Evolutionary conservation across 64 coral and sea anemone species (phyloP).

Genomic region (Actinia equina): DNA sequence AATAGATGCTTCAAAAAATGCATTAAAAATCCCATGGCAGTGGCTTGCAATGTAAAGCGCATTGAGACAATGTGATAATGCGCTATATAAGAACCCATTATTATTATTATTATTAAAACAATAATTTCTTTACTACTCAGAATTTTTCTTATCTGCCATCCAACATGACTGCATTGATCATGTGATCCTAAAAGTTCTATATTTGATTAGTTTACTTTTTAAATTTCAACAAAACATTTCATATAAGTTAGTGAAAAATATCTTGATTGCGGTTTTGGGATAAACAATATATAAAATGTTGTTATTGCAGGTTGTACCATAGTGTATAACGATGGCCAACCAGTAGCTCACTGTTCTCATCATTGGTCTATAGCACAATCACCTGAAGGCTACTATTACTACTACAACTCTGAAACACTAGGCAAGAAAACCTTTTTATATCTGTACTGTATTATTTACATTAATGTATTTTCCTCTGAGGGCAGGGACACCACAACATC

Average conservation of each 20-base stretch:
- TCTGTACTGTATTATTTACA: neutral
- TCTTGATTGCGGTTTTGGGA: neutral
- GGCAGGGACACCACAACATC: too few relatives aligned
- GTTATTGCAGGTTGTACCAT: conserved; percentile 44
- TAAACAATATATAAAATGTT: neutral
- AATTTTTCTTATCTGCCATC: too few relatives aligned
- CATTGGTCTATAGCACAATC: conserved; percentile 70
- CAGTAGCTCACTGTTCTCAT: conserved; percentile 66
- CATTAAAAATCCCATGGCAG: too few relatives aligned
- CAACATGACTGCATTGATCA: neutral
- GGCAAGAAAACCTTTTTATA: neutral
- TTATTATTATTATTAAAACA: too few relatives aligned
- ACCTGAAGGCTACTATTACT: conserved; percentile 82
- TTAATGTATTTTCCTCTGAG: too few relatives aligned
- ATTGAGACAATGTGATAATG: too few relatives aligned
- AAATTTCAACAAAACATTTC: neutral
- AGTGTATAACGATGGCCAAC: conserved; percentile 55
- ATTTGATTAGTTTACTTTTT: neutral
- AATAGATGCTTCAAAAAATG: too few relatives aligned
- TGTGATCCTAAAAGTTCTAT: neutral
- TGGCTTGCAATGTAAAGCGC: too few relatives aligned
- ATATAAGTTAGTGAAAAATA: too few relatives aligned
- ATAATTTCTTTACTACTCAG: too few relatives aligned
- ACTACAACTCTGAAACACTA: conserved; percentile 53
- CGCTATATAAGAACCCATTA: too few relatives aligned